phyloP scores from a whole-genome alignment of 2,797 vertebrate genomes.

The Phyllotis vaccarum region DNA sequence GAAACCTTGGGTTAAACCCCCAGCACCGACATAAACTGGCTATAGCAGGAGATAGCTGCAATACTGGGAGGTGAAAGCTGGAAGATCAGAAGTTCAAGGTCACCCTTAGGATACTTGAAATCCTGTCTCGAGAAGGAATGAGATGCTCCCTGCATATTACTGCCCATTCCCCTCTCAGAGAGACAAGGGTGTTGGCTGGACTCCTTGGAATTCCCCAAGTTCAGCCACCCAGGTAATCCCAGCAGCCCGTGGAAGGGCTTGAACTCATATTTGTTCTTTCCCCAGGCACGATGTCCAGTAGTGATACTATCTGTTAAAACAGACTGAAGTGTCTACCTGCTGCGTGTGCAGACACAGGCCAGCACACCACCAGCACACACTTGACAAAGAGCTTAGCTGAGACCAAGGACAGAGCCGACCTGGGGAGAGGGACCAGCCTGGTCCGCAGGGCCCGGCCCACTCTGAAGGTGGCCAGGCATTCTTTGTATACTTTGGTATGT shows the following conservation, averaged over 20 bases:
- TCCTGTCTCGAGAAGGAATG: neutral
- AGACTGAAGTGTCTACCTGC: neutral
- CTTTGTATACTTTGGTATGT: neutral
- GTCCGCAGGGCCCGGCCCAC: too few species aligned
- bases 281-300: neutral
- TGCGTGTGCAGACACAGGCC: too few species aligned
- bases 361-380: accelerated
- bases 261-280: neutral
- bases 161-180: accelerated
- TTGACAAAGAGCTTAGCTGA: neutral
- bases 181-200: too few species aligned
- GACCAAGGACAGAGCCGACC: too few species aligned
- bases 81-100: neutral
- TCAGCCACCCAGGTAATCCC: neutral
- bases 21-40: neutral
- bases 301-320: neutral
- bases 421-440: accelerated
- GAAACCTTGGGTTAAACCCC: neutral
- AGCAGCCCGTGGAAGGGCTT: neutral
- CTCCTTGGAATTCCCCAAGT: neutral
- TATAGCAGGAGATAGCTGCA: neutral
- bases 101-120: neutral
- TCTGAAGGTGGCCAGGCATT: neutral
- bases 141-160: accelerated
- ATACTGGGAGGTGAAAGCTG: neutral